Evolutionary conservation across 1,140 invertebrate genomes (phyloP).

Genomic region (Pemphigus obesinymphae): DNA sequence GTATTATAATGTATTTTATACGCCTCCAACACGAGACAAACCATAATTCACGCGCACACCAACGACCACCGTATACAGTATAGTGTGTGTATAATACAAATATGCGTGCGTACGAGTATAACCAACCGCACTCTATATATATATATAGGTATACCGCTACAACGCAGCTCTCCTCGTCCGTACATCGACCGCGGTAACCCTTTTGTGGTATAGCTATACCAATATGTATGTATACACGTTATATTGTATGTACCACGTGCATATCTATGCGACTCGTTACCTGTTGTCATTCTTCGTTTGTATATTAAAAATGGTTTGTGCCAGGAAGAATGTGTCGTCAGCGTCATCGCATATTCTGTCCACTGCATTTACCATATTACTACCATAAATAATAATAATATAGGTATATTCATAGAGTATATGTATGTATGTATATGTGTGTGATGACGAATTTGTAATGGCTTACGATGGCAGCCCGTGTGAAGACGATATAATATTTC

Average conservation of each 20-base stretch:
- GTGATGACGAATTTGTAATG: conserved; percentile 36
- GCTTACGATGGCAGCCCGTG: not conserved
- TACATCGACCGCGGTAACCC: conserved; percentile 5
- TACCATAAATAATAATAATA: not conserved
- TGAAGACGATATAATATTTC: conserved; percentile 22
- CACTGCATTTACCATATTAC: not conserved
- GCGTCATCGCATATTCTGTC: not conserved
- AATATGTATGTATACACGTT: not conserved
- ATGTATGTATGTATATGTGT: not conserved
- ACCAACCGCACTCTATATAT: not conserved
- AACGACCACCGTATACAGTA: not conserved
- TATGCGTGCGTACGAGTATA: not conserved
- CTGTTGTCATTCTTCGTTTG: not conserved
- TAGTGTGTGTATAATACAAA: not conserved
- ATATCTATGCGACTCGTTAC: not conserved
- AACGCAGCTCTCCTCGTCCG: not conserved
- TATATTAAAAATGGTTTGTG: not conserved
- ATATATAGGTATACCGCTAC: not conserved
- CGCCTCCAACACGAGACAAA: conserved; percentile 1
- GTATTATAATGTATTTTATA: not conserved
- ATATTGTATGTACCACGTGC: not conserved
- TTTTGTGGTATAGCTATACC: conserved; percentile 1
- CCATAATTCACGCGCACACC: not conserved
- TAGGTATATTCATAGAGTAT: not conserved
- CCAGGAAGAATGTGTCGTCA: not conserved